Conservation (phyloP, 2,888 invertebrate species). For the Tiliacea aurago region DNA sequence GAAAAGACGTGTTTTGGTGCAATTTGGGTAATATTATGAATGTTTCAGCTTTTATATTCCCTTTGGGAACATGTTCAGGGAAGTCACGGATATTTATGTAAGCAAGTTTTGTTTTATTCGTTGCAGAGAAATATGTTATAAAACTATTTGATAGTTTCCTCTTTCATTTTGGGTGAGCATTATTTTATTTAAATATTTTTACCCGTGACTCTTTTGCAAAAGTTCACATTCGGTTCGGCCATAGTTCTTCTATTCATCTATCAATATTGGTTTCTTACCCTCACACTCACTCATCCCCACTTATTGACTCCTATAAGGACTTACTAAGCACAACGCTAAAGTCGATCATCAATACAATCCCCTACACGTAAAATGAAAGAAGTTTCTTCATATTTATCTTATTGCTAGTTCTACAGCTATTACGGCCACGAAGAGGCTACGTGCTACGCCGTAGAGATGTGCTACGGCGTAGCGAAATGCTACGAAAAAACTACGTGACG, state of each 20-base stretch:
- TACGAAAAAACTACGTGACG: conserved; percentile 54
- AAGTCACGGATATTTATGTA: not conserved
- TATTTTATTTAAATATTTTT: not conserved
- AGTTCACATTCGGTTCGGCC: not conserved
- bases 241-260: not conserved
- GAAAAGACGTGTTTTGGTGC: not conserved
- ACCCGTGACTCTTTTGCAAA: not conserved
- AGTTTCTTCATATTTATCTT: conserved; percentile 68
- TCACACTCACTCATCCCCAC: not conserved
- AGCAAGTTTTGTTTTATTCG: conserved; percentile 8
- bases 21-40: not conserved
- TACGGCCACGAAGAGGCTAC: conserved; percentile 58
- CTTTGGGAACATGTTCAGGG: not conserved
- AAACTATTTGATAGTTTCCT: not conserved
- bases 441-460: conserved; percentile 61
- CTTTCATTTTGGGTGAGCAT: not conserved
- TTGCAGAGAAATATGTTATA: not conserved
- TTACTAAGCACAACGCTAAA: conserved; percentile 9
- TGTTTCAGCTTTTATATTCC: not conserved
- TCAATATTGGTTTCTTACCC: not conserved
- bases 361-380: conserved; percentile 67
- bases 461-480: conserved; percentile 63
- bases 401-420: conserved; percentile 64
- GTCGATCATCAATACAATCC: conserved; percentile 15
- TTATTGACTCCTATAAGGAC: conserved; percentile 9